A percentile compares a stretch with the other conserved stretches of the same genome.
These are phyloP conservation scores for Propithecus coquereli DNA, from an alignment of 2,113 vertebrate genomes.

Conservation along the genomic window DNA sequence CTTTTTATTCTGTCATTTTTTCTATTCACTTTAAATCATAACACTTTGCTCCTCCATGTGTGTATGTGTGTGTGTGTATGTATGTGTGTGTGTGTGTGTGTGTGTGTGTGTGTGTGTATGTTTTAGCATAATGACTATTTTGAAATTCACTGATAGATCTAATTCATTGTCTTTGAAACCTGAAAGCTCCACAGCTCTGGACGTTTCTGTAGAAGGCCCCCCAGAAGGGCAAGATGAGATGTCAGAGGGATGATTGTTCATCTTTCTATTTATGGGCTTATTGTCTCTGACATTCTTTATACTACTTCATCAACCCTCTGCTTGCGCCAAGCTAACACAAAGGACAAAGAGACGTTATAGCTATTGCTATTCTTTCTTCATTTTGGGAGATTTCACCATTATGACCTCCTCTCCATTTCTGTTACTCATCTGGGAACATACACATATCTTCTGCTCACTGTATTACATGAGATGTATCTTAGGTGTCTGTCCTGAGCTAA, in stretches of 20 bases:
- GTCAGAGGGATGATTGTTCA: conserved; percentile 51
- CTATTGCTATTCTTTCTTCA: conserved; percentile 30
- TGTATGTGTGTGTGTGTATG: neutral
- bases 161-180: conserved; percentile 61
- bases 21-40: conserved; percentile 28
- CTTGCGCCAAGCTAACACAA: conserved; percentile 48
- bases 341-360: conserved; percentile 29
- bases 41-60: neutral
- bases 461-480: conserved; percentile 21
- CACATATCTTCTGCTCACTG: neutral
- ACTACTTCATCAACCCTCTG: conserved; percentile 27
- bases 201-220: conserved; percentile 18
- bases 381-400: neutral
- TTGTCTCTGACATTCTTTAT: conserved; percentile 54
- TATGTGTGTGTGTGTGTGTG: neutral
- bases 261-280: conserved; percentile 48
- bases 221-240: conserved; percentile 46
- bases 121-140: conserved; percentile 46
- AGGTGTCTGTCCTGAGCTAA: neutral
- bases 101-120: neutral
- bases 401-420: neutral
- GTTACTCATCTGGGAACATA: conserved; percentile 22
- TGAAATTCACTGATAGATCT: conserved; percentile 44
- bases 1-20: conserved; percentile 34
- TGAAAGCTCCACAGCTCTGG: neutral